Evolutionary conservation across 2,888 invertebrate species (phyloP).

Genomic region (Piscicola geometra): DNA sequence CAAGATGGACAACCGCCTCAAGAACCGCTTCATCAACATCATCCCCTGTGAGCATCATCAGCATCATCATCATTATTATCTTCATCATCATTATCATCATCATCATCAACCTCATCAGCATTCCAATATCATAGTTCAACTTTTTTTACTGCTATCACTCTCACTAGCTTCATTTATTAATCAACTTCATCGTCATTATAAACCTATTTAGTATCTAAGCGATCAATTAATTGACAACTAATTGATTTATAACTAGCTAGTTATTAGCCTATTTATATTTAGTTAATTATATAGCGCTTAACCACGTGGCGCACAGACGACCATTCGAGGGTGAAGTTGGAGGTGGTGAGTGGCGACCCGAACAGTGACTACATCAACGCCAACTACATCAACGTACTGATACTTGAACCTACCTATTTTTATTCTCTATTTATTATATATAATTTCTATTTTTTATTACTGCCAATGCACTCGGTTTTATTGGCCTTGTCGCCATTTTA

Average conservation of each 20-base stretch:
- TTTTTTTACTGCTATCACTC: no score
- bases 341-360: constrained; percentile 48
- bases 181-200: no score
- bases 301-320: no score
- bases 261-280: no score
- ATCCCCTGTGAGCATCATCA: constrained; percentile 45
- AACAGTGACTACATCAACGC: constrained; percentile 55
- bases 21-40: constrained; percentile 45
- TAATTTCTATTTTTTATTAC: background rate
- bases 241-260: no score
- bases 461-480: background rate
- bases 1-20: constrained; percentile 42
- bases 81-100: constrained; percentile 7
- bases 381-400: constrained; percentile 55
- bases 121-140: background rate
- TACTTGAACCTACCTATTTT: no score
- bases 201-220: no score
- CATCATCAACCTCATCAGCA: no score
- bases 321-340: constrained; percentile 52
- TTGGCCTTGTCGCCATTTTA: background rate
- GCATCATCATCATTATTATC: no score
- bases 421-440: background rate
- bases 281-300: no score
- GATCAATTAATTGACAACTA: no score
- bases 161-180: no score